Evolutionary conservation across 2,888 invertebrate genomes (phyloP), one percentile per base, ranked within the genome.

Genomic region (Syrista parreyssii): DNA sequence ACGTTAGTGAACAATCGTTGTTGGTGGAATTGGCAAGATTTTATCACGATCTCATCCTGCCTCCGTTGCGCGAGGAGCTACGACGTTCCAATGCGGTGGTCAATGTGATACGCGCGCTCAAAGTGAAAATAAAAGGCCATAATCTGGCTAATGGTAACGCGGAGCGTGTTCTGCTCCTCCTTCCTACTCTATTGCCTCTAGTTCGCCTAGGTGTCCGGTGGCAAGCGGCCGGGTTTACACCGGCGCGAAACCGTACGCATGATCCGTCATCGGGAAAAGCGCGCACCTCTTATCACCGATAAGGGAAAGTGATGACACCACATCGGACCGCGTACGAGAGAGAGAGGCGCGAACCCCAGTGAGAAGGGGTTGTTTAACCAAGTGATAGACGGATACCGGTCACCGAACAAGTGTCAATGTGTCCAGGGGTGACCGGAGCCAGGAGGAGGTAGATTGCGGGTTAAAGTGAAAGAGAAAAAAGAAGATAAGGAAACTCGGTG

Each of bases 301-400:
- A 83, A 82, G 79, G 78, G 79, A 81, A 80, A 82, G 79, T 73
- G 68, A 78, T 68, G 69, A 11, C 75, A 72, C 79, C 74, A 76
- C 69, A 72, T 76, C 79, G 78, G 31, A 31, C 68, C 74, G 33
- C 36, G 33, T 12, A 68, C 73, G 73, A 34, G 55, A 31, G 74
- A 32, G 68, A 35, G 74, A 68, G 73, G 40, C 33, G 34, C 40
- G 68, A 75, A 15, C 68, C 36, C 33, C 76, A 68, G 68, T 32
- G 74, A 76, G 35, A n/a, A 76, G 35, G 23, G 76, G 73, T 71
- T 77, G 79, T 81, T 79, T 79, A 81, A 79, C 78, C 79, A 79
- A 76, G 79, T 75, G 79, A 82, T 33, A 77, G 71, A 71, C 71
- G 71, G 33, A 33, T 71, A 12, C 71, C 32, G 33, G 71, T 71